Base-by-base conservation (phyloP, 2,797 vertebrate species). In the Notolabrus celidotus region DNA sequence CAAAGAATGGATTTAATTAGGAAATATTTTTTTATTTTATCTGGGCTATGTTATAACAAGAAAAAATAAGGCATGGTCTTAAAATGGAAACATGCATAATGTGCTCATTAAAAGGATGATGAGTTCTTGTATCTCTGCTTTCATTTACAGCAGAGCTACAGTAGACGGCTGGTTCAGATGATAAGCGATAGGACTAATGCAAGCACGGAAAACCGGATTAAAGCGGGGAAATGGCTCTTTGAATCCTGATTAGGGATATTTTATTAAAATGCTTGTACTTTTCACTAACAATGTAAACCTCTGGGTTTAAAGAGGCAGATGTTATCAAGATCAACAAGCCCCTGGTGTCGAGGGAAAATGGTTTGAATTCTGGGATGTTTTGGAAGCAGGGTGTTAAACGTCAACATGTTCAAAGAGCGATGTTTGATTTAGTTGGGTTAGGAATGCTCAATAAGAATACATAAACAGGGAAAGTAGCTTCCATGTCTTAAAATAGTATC, bases 231-330 rank as follows among this genome's bases (percentile, higher is more conserved):
- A 25, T 19, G 53, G 43, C 47, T 50, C 63, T 59, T 66, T 79
- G 55, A 86, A 79, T 76, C 58, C 53, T 55, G 46, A 69, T 84
- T 75, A 78, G 51, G 38, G 23, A 66, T 45, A 25, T 64, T 66
- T 60, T 49, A 70, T 82, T 60, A 67, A 84, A 73, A 73, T 52
- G 25, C 34, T 34, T 27, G 2, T 16, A 29, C 60, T 73, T 74
- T 74, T 67, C 59, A 11, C 50, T 61, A 73, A 77, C 42, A 75
- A 64, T 42, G 51, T 31, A 65, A 74, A 72, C 27, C 61, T 54
- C 45, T 46, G 50, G 53, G 54, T 67, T 67, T 66, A 54, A 56
- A 38, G 34, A 73, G 67, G 58, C 66, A 77, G 72, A 78, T 63
- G 66, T 77, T 52, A 54, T 79, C 16, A 34, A 52, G 71, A 79